Percentiles rank a stretch among this genome's conserved stretches.
Conservation (phyloP, 2,113 vertebrate species). For the Brevimyrus niger region DNA sequence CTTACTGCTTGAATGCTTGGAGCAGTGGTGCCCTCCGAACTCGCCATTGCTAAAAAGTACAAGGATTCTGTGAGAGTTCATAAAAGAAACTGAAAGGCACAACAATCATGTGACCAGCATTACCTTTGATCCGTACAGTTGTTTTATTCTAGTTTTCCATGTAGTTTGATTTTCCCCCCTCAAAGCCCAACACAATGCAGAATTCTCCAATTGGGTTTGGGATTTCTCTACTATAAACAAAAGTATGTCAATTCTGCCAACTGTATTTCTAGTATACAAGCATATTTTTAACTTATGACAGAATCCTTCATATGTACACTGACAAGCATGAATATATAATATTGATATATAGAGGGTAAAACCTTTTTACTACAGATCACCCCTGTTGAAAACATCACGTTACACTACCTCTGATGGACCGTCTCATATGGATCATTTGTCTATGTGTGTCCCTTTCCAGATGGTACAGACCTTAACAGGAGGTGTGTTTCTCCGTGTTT, state of each 20-base stretch:
- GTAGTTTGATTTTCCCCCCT: not conserved
- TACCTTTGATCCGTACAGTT: not conserved
- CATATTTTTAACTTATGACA: not conserved
- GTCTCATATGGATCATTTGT: not conserved
- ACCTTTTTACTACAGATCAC: not conserved
- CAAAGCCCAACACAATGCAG: not conserved
- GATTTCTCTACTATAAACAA: not conserved
- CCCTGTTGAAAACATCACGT: not conserved
- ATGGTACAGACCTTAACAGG: not conserved
- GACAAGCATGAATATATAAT: not conserved
- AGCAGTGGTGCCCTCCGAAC: not conserved
- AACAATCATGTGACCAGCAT: not conserved
- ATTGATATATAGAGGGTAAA: not conserved
- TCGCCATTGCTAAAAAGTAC: not conserved
- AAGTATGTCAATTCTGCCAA: not conserved
- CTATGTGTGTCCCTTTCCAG: not conserved
- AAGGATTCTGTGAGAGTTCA: not conserved
- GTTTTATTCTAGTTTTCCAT: not conserved
- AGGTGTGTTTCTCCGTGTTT: not conserved
- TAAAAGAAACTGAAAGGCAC: not conserved
- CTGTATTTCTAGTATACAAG: not conserved
- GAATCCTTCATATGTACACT: not conserved
- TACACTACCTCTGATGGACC: not conserved
- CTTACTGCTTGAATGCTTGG: not conserved
- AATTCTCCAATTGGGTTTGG: not conserved